phyloP scores from a whole-genome alignment of 2,113 vertebrate species.

The Odocoileus hemionus region DNA sequence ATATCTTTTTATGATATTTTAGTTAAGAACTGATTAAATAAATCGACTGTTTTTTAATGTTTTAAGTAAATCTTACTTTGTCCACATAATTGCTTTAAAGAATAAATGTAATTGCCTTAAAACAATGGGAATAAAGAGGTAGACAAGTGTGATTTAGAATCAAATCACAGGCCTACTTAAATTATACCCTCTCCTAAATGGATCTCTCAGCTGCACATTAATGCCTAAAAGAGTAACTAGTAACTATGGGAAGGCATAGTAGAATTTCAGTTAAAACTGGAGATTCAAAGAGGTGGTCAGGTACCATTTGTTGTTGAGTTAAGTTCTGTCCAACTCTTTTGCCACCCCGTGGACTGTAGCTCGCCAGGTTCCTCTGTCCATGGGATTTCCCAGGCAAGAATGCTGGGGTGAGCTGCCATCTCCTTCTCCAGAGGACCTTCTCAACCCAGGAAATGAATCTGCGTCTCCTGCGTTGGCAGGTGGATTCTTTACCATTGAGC shows the following conservation, averaged over 20 bases:
- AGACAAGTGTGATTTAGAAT: neutral
- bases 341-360: neutral
- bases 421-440: neutral
- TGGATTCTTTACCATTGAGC: neutral
- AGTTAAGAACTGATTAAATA: neutral
- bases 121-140: neutral
- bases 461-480: neutral
- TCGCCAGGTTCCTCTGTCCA: neutral
- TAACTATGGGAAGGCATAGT: neutral
- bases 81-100: neutral
- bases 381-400: neutral
- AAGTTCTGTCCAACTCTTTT: neutral
- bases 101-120: neutral
- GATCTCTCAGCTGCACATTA: neutral
- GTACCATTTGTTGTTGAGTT: neutral
- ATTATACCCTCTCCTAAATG: neutral
- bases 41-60: neutral
- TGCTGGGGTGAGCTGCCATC: neutral
- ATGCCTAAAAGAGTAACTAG: neutral
- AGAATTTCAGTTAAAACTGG: neutral
- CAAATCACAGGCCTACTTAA: neutral
- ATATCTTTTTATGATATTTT: neutral
- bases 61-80: slow-evolving; percentile 23
- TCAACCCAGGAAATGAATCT: neutral
- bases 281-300: neutral